These are phyloP conservation scores for Melanotaenia duboulayi DNA, from an alignment of 2,113 vertebrate genomes.

Conservation along the genomic window DNA sequence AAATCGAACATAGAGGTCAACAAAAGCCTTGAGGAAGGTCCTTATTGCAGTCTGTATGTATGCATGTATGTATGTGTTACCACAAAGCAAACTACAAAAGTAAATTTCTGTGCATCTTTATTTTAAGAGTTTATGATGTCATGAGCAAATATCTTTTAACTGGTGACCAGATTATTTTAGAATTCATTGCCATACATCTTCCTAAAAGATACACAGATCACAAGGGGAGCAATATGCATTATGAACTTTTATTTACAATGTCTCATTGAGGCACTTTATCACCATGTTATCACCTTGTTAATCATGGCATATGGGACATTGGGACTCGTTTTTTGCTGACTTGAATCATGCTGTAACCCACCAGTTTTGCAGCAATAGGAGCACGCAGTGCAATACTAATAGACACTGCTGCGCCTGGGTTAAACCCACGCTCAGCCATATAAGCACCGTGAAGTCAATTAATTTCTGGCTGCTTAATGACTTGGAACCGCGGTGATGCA, in stretches of 20 bases:
- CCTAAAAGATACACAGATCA: constrained; percentile 17
- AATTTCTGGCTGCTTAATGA: constrained; percentile 85
- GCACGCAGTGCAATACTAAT: constrained; percentile 69
- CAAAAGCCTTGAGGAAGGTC: constrained; percentile 67
- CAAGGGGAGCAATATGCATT: constrained; percentile 42
- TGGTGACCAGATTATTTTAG: constrained; percentile 24
- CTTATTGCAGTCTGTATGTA: constrained; percentile 29
- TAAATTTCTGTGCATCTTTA: constrained; percentile 42
- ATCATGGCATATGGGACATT: constrained; percentile 54
- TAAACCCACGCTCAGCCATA: constrained; percentile 76
- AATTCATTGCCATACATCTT: constrained; percentile 50
- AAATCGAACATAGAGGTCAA: constrained; percentile 79
- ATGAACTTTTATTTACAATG: constrained; percentile 67
- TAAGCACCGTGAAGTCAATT: constrained; percentile 82
- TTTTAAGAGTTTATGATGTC: constrained; percentile 25
- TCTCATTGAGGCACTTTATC: constrained; percentile 62
- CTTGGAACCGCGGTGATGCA: constrained; percentile 76
- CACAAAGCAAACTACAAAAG: constrained; percentile 21
- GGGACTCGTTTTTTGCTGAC: constrained; percentile 66
- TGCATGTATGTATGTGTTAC: constrained; percentile 17
- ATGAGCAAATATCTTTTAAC: constrained; percentile 29
- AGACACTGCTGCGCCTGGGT: constrained; percentile 69
- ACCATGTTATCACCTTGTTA: constrained; percentile 54
- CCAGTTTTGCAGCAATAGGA: constrained; percentile 50
- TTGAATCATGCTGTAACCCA: constrained; percentile 46